Evolutionary conservation across 2,888 invertebrate genomes (phyloP).

Genomic region (Anagyrus pseudococci): DNA sequence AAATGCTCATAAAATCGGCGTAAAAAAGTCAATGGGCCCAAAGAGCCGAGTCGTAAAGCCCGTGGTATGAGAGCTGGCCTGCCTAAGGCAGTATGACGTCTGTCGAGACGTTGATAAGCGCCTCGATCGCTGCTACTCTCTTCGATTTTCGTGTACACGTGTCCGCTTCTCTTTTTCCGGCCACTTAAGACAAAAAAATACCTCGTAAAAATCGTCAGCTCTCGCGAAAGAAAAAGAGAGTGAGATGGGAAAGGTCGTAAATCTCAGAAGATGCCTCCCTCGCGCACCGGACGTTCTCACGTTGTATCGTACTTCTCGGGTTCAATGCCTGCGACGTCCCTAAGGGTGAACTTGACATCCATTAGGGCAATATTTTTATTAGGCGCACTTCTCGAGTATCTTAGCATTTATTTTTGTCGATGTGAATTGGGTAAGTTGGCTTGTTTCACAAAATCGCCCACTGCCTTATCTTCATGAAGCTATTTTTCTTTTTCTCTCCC

Average conservation of each 20-base stretch:
- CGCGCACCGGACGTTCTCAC: neutral
- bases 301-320: neutral
- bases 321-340: neutral
- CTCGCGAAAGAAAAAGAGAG: neutral
- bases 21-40: slow-evolving; percentile 36
- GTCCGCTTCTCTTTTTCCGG: slow-evolving; percentile 5
- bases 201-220: slow-evolving; percentile 42
- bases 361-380: slow-evolving; percentile 21
- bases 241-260: slow-evolving; percentile 26
- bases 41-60: slow-evolving; percentile 30
- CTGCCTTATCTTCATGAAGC: no score
- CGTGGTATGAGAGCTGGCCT: slow-evolving; percentile 33
- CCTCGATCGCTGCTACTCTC: slow-evolving; percentile 4
- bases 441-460: no score
- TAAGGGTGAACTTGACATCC: slow-evolving; percentile 13
- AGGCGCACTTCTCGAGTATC: no score
- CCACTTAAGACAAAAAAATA: no score
- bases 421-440: no score
- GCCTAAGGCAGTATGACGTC: neutral
- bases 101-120: neutral
- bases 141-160: slow-evolving; percentile 13
- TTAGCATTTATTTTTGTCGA: no score
- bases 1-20: slow-evolving; percentile 32
- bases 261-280: slow-evolving; percentile 22
- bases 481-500: no score